phyloP scores from a whole-genome alignment of 2,797 vertebrate species.

The Valencia hispanica region DNA sequence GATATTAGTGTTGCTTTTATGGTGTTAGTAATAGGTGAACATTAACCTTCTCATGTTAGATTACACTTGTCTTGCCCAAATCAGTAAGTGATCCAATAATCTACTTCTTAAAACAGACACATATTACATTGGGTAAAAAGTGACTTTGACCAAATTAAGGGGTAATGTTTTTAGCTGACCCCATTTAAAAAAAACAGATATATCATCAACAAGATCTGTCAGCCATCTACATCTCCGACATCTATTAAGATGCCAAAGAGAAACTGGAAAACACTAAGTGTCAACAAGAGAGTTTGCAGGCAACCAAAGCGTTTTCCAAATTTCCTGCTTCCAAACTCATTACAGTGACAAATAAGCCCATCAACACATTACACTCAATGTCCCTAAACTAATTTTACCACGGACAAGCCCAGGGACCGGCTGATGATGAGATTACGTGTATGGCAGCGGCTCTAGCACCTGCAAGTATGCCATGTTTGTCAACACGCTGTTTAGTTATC shows the following conservation, averaged over 20 bases:
- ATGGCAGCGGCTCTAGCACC: conserved; percentile 40
- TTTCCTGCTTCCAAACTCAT: conserved; percentile 47
- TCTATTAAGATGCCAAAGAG: conserved; percentile 14
- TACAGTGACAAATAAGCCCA: conserved; percentile 63
- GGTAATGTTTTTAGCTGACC: neutral
- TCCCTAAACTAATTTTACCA: conserved; percentile 57
- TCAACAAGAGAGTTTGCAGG: conserved; percentile 20
- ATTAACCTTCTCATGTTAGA: neutral
- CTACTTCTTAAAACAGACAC: neutral
- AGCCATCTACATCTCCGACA: conserved; percentile 2
- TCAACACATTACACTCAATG: conserved; percentile 62
- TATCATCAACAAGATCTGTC: conserved; percentile 18
- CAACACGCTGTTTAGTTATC: conserved; percentile 44
- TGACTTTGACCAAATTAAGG: neutral
- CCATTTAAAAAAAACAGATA: conserved; percentile 8
- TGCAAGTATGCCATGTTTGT: conserved; percentile 46
- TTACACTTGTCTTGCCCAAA: neutral
- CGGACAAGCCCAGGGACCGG: conserved; percentile 44
- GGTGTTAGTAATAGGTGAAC: neutral
- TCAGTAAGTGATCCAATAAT: neutral
- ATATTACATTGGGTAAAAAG: neutral
- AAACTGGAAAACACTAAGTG: conserved; percentile 15
- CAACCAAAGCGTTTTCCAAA: conserved; percentile 34
- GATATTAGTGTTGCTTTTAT: neutral
- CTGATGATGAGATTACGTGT: conserved; percentile 60